Evolutionary conservation across 1,140 invertebrate genomes (phyloP).

Genomic region (Brachionus asplanchnoidis): DNA sequence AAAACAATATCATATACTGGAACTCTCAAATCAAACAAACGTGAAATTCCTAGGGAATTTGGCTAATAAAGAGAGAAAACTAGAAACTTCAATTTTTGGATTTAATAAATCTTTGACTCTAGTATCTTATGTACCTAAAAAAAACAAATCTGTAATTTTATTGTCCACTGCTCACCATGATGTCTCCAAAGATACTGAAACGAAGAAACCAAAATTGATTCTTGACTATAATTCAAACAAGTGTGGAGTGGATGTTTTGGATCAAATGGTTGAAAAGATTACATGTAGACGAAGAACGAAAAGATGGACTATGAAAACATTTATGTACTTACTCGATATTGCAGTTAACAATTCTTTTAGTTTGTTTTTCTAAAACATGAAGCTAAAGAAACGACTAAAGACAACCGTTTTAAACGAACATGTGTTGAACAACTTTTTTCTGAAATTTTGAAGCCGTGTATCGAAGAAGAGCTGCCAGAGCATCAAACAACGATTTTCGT

Average conservation of each 20-base stretch:
- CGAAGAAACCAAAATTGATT: constrained; percentile 43
- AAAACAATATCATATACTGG: background rate
- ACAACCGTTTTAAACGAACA: too few relatives aligned
- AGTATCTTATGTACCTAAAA: constrained; percentile 45
- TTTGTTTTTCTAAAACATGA: too few relatives aligned
- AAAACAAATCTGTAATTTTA: constrained; percentile 43
- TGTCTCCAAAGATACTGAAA: background rate
- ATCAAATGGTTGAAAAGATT: constrained; percentile 43
- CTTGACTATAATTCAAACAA: constrained; percentile 43
- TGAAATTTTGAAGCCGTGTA: background rate
- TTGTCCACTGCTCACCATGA: constrained; percentile 41
- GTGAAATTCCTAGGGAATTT: background rate
- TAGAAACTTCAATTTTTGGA: background rate
- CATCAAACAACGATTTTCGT: background rate
- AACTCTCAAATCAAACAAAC: background rate
- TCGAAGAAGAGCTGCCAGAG: background rate
- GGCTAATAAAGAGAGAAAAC: background rate
- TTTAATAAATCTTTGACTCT: constrained; percentile 42
- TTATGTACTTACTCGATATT: too few relatives aligned
- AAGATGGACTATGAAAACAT: constrained; percentile 43
- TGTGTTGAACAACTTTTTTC: too few relatives aligned
- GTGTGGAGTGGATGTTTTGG: constrained; percentile 43
- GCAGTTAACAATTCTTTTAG: too few relatives aligned
- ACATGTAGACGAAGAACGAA: constrained; percentile 44
- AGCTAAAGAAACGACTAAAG: too few relatives aligned